Percentiles rank a stretch among this genome's conserved stretches.
Conservation (phyloP, 2,797 vertebrate genomes). For the Bovichtus diacanthus region DNA sequence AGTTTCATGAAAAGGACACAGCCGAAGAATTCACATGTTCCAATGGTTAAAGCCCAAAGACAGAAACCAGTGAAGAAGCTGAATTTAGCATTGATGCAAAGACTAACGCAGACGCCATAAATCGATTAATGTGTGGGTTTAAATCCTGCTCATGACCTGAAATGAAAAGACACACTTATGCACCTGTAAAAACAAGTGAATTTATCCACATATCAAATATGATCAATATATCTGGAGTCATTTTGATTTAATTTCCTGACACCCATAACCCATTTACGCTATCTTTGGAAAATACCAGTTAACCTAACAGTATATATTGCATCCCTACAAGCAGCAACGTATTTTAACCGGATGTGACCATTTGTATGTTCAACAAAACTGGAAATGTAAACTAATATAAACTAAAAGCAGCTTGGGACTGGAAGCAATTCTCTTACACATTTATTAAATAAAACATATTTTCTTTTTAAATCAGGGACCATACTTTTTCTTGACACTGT, state of each 20-base stretch:
- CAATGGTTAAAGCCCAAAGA: constrained; percentile 40
- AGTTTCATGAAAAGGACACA: constrained; percentile 59
- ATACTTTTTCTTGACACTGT: neutral
- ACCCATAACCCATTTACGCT: neutral
- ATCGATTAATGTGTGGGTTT: constrained; percentile 10
- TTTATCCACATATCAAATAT: neutral
- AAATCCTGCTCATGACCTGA: constrained; percentile 3
- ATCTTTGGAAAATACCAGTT: neutral
- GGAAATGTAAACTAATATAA: neutral
- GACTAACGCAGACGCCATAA: neutral
- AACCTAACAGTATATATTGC: neutral
- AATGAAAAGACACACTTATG: neutral
- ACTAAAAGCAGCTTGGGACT: neutral
- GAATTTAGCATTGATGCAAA: constrained; percentile 10
- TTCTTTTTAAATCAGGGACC: neutral
- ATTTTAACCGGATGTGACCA: neutral
- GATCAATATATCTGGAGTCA: neutral
- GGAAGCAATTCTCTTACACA: neutral
- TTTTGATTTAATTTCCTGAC: neutral
- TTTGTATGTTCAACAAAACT: neutral
- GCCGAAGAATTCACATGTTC: constrained; percentile 31
- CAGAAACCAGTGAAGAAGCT: constrained; percentile 34
- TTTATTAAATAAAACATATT: neutral
- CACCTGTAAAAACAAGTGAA: neutral
- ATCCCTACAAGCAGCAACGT: neutral